Evolutionary conservation across 2,113 vertebrate species (phyloP).

Genomic region (Agapornis roseicollis): DNA sequence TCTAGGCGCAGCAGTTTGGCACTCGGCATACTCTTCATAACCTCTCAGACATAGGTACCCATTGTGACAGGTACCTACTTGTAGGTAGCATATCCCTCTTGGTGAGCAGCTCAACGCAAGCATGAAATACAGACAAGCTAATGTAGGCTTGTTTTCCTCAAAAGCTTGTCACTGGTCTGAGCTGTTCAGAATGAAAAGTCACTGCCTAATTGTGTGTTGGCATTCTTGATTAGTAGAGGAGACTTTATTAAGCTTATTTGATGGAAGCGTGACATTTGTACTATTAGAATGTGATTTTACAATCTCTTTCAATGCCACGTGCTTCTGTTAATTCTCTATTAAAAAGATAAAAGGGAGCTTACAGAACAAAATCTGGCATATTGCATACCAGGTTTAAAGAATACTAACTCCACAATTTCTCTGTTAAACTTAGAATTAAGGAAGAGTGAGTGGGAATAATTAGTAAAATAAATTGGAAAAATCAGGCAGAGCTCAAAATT

Average conservation of each 20-base stretch:
- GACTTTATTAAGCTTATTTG: not conserved
- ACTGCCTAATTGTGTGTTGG: rapidly evolving
- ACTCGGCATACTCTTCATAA: not conserved
- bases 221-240: not conserved
- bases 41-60: rapidly evolving
- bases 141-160: not conserved
- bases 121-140: not conserved
- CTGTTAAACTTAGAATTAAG: not conserved
- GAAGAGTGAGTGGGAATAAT: not conserved
- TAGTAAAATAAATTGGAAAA: not conserved
- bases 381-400: not conserved
- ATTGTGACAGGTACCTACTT: not conserved
- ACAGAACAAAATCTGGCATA: not conserved
- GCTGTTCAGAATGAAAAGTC: not conserved
- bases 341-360: not conserved
- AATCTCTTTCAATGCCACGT: not conserved
- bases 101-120: not conserved
- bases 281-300: not conserved
- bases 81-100: not conserved
- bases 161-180: not conserved
- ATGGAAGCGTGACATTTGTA: not conserved
- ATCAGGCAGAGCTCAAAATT: not conserved
- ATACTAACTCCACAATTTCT: not conserved
- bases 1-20: not conserved
- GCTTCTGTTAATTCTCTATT: not conserved